Conservation (phyloP, 2,797 vertebrate species). For the Rousettus madagascariensis region DNA sequence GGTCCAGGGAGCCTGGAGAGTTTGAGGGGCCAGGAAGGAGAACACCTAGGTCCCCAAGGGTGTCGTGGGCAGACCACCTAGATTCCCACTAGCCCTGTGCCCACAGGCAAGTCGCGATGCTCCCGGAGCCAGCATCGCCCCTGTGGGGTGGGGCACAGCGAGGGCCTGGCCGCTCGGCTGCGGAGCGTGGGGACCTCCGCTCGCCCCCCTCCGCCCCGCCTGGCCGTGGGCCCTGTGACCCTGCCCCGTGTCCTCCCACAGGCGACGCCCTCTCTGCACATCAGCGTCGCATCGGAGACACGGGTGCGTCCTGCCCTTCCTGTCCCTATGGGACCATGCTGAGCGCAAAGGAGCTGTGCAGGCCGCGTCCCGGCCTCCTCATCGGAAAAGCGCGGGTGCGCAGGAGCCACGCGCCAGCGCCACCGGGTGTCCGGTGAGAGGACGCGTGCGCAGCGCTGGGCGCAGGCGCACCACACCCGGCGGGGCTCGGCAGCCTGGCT, state of each 20-base stretch:
- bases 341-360: neutral
- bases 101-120: neutral
- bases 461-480: too few relatives aligned
- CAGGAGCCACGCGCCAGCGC: neutral
- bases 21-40: neutral
- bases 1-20: neutral
- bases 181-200: neutral
- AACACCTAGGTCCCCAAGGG: neutral
- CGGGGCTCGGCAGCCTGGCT: neutral
- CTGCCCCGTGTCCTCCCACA: neutral
- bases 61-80: too few relatives aligned
- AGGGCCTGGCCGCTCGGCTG: neutral
- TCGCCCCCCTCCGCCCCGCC: neutral
- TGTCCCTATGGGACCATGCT: neutral
- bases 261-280: neutral
- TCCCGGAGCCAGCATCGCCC: neutral
- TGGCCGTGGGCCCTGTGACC: neutral
- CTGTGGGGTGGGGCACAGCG: neutral
- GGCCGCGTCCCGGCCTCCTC: neutral
- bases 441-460: neutral
- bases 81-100: neutral
- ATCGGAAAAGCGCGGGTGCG: slow-evolving; percentile 40
- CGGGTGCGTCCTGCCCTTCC: neutral
- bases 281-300: neutral
- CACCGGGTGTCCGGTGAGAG: neutral